These are phyloP conservation scores for Sebastes oblongus DNA, from an alignment of 2,797 vertebrate genomes.

Conservation along the genomic window DNA sequence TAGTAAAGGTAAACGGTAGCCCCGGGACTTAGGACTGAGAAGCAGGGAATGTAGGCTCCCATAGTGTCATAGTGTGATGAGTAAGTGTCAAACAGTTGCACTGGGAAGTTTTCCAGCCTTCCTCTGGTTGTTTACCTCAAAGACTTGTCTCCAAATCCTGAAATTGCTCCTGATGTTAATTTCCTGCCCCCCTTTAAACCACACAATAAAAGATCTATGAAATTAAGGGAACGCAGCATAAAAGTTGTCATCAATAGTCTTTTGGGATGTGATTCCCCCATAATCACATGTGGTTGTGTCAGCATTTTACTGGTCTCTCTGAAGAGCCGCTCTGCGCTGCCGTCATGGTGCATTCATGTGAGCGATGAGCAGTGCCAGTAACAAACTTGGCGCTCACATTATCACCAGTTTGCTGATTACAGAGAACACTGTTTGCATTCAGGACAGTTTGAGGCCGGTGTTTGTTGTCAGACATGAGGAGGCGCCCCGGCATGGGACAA, in stretches of 20 bases:
- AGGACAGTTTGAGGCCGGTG: constrained; percentile 36
- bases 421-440: constrained; percentile 55
- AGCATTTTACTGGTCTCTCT: constrained; percentile 14
- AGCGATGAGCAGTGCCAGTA: constrained; percentile 1
- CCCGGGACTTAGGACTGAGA: background rate
- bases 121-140: constrained; percentile 4
- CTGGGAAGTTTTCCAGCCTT: background rate
- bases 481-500: constrained; percentile 25
- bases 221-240: background rate
- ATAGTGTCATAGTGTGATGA: background rate
- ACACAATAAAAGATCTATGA: background rate
- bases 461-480: constrained; percentile 41
- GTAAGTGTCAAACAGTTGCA: background rate
- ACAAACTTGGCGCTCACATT: constrained; percentile 27
- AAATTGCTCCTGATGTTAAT: background rate
- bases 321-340: background rate
- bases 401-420: constrained; percentile 56
- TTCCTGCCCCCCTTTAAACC: background rate
- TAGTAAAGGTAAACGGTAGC: background rate
- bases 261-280: background rate
- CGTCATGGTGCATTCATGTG: constrained; percentile 44
- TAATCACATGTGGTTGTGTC: constrained; percentile 20
- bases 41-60: background rate
- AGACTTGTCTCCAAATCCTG: background rate
- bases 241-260: background rate